Evolutionary conservation across 2,797 vertebrate species (phyloP).

Genomic region (Gambelia wislizenii): DNA sequence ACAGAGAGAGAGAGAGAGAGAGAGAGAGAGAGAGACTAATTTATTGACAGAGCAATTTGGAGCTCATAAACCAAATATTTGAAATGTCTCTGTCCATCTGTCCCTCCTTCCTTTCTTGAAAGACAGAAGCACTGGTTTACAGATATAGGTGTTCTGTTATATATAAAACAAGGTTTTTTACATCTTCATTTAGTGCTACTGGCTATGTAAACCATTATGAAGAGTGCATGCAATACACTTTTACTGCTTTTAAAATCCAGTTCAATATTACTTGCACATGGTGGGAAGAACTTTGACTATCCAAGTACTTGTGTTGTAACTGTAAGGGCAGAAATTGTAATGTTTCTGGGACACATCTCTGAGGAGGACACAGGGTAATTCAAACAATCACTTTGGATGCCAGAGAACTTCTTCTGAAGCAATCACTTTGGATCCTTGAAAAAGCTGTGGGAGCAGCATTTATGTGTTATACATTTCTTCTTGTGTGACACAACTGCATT

Average conservation of each 20-base stretch:
- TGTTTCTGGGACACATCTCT: conserved; percentile 32
- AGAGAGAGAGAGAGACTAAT: no score
- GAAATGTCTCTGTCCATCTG: no score
- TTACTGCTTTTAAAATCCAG: conserved; percentile 3
- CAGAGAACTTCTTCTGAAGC: neutral
- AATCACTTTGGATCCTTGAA: no score
- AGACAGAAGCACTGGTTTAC: neutral
- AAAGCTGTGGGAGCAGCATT: neutral
- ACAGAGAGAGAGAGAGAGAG: no score
- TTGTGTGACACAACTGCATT: neutral
- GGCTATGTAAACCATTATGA: neutral
- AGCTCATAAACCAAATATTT: no score
- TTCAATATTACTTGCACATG: neutral
- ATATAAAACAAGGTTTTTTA: neutral
- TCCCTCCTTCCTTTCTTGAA: neutral
- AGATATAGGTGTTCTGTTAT: neutral
- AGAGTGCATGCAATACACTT: neutral
- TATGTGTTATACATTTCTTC: conserved; percentile 24
- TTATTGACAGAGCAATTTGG: no score
- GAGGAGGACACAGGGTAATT: conserved; percentile 27
- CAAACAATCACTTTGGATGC: conserved; percentile 11
- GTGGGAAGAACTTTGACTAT: neutral
- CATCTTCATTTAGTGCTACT: neutral
- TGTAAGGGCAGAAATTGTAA: neutral
- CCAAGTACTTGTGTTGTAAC: neutral